phyloP scores from a whole-genome alignment of 2,888 invertebrate genomes.

The Nephrotoma flavescens region DNA sequence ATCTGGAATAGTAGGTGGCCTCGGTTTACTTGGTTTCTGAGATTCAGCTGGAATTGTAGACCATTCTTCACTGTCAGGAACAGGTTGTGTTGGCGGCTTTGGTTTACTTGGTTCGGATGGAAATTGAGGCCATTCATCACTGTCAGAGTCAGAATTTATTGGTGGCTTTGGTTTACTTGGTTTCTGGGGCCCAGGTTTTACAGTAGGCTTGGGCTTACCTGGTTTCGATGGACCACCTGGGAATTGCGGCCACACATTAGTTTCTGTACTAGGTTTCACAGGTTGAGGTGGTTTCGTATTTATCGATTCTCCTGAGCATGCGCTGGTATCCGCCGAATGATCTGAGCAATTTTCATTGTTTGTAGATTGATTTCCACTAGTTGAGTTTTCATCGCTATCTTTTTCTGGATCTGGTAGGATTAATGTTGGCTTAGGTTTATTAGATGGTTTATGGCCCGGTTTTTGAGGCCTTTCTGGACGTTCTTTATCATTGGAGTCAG shows the following conservation, averaged over 20 bases:
- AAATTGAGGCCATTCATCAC: not conserved
- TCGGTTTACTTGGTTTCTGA: no score
- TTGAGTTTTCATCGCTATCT: not conserved
- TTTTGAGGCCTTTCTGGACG: not conserved
- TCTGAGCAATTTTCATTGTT: not conserved
- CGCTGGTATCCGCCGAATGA: not conserved
- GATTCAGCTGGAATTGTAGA: no score
- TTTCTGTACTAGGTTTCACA: not conserved
- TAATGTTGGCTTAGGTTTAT: not conserved
- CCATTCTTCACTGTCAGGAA: no score
- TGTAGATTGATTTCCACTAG: not conserved
- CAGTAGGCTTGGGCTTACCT: not conserved
- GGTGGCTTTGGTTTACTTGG: not conserved
- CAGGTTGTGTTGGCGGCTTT: not conserved
- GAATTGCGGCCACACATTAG: not conserved
- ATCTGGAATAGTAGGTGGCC: no score
- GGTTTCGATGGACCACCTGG: no score
- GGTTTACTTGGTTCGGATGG: not conserved
- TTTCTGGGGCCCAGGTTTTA: not conserved
- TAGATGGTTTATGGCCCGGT: not conserved
- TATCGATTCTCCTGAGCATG: not conserved
- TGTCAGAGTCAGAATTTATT: not conserved
- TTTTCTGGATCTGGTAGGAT: not conserved
- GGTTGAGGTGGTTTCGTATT: not conserved
- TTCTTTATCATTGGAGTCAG: not conserved